Conservation (phyloP, 2,113 vertebrate species). For the Hippocampus guttulatus region DNA sequence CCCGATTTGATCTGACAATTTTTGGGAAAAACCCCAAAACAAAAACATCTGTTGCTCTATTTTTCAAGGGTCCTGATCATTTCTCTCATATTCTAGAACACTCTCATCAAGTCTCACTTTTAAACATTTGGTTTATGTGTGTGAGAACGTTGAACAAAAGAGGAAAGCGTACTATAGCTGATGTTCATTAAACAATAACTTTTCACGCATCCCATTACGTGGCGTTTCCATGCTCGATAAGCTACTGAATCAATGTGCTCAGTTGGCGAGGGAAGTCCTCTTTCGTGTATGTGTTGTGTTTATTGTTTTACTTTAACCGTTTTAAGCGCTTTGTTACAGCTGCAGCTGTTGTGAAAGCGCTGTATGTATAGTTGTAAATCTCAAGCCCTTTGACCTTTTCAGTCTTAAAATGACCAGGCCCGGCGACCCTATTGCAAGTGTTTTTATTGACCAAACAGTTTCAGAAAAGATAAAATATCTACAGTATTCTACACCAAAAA, state of each 20-base stretch:
- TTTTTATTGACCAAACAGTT: constrained; percentile 1
- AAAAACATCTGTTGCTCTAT: too few relatives aligned
- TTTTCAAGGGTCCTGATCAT: too few relatives aligned
- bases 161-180: not conserved
- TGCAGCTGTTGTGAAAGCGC: too few relatives aligned
- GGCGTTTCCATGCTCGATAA: not conserved
- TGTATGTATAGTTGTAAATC: not conserved
- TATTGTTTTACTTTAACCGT: too few relatives aligned
- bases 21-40: too few relatives aligned
- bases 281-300: too few relatives aligned
- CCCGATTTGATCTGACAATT: too few relatives aligned
- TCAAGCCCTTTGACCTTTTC: not conserved
- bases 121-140: too few relatives aligned
- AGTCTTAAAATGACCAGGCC: not conserved
- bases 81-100: too few relatives aligned
- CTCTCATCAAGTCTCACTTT: too few relatives aligned
- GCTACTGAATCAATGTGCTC: not conserved
- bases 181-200: not conserved
- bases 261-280: not conserved
- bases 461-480: constrained; percentile 3
- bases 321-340: too few relatives aligned
- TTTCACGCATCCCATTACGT: not conserved
- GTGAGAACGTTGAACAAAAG: not conserved
- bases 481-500: not conserved
- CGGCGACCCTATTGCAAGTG: not conserved